Evolutionary conservation across 2,113 vertebrate species (phyloP).

Genomic region (Tiliqua scincoides): DNA sequence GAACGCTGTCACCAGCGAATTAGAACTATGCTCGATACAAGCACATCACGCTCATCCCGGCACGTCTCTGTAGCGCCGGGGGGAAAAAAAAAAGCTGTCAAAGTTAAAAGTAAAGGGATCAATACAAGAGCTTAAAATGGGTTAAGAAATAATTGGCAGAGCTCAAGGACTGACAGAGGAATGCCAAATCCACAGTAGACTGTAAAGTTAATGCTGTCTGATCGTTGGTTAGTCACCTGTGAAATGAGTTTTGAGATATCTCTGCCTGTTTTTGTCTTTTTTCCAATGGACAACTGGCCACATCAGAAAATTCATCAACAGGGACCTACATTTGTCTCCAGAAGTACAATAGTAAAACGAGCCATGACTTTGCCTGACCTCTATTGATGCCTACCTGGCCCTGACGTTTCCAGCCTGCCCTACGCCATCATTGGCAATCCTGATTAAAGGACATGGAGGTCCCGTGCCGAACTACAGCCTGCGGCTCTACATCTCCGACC

Average conservation of each 20-base stretch:
- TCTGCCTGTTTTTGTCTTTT: neutral
- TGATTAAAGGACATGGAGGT: neutral
- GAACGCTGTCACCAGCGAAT: neutral
- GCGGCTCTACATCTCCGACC: neutral
- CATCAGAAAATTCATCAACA: conserved; percentile 1
- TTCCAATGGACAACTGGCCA: conserved; percentile 10
- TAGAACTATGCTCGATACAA: neutral
- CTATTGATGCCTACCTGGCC: neutral
- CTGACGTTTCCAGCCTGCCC: neutral
- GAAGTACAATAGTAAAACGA: conserved; percentile 2
- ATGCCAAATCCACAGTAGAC: conserved; percentile 11
- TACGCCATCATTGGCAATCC: neutral
- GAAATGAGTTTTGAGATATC: conserved; percentile 31
- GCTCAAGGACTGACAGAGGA: conserved; percentile 29
- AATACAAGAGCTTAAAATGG: conserved; percentile 21
- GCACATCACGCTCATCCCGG: neutral
- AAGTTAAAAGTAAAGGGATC: conserved; percentile 4
- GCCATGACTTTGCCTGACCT: conserved; percentile 1
- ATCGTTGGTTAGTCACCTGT: conserved; percentile 38
- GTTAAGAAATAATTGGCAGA: conserved; percentile 34
- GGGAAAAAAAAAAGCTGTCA: conserved; percentile 7
- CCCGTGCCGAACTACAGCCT: neutral
- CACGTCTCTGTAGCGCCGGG: neutral
- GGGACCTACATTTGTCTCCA: conserved; percentile 7
- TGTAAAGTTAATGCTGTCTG: conserved; percentile 25